These are phyloP conservation scores for Hucho hucho DNA, from an alignment of 2,113 vertebrate genomes.

Conservation along the genomic window DNA sequence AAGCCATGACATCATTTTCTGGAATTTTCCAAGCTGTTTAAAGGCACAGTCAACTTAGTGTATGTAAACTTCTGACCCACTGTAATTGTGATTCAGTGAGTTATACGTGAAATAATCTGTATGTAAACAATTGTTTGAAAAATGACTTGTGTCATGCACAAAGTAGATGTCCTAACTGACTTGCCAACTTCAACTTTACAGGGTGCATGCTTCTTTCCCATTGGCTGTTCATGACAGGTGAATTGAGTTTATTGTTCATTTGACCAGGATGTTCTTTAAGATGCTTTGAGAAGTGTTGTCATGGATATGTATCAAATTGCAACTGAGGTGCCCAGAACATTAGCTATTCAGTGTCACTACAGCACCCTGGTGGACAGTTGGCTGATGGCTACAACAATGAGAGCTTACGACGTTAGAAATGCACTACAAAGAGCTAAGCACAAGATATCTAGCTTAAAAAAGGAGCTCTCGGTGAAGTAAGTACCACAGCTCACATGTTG, in stretches of 20 bases:
- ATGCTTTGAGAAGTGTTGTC: neutral
- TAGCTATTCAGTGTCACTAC: neutral
- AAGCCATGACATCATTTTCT: too few relatives aligned
- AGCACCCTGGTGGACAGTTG: neutral
- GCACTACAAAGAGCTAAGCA: constrained; percentile 10
- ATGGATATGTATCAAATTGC: neutral
- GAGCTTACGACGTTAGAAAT: neutral
- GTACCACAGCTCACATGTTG: neutral
- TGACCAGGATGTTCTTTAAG: neutral
- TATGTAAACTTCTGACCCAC: too few relatives aligned
- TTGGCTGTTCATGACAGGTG: constrained; percentile 1
- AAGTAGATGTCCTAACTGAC: too few relatives aligned
- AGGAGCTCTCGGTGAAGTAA: constrained; percentile 15
- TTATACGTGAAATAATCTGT: too few relatives aligned
- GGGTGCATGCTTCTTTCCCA: neutral
- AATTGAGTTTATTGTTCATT: neutral
- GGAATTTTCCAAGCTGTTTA: too few relatives aligned
- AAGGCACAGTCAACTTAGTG: too few relatives aligned
- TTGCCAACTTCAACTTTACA: too few relatives aligned
- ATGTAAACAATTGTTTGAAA: too few relatives aligned
- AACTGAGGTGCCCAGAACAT: neutral
- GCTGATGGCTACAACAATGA: constrained; percentile 3
- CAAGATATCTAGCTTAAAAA: constrained; percentile 7
- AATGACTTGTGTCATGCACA: too few relatives aligned
- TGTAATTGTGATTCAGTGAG: neutral